Evolutionary conservation across 2,797 vertebrate genomes (phyloP), one percentile per base, ranked within the genome.

Genomic region (Ctenosaura bakeri): DNA sequence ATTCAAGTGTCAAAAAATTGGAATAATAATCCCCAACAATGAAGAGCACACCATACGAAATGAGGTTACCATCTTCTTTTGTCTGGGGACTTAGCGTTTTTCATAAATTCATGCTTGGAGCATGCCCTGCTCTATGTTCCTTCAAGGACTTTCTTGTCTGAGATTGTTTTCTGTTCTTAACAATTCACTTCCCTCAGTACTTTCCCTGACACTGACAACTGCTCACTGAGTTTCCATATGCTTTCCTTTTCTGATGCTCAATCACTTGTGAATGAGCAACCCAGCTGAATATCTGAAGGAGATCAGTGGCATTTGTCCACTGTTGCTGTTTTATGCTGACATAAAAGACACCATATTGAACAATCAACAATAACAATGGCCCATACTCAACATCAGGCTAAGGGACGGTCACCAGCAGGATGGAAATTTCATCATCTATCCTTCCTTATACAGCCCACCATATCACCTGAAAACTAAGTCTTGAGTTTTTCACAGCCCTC

Each of bases 1-100:
- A 97, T 96, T 96, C 94, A 95, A 95, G 94, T 97, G 95, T 97
- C 95, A 96, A 96, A 95, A 95, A 95, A 90, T 46, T 97, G 94
- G 94, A 97, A 96, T 96, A 97, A 96, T 92, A 95, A 95, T 93
- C 93, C 89, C 94, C 79, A 91, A 94, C 94, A 94, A 94, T 4
- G 29, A 96, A 94, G 50, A 94, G 87, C 82, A 88, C 69, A 94
- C 86, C 32, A 91, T 22, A 85, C 91, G 94, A 96, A 96, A 92
- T 4, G 87, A 93, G 78, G 91, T 90, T 94, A 92, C 96, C 94
- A 94, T 95, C 93, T 96, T 96, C 94, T 96, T 96, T 95, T 95
- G 94, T 96, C 95, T 96, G 87, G 95, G 35, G 71, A 94, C 90
- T 91, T 88, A 13, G 13, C 20, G n/a, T 95, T 97, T 26, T 94